Evolutionary conservation across 1,140 invertebrate species (phyloP), one percentile per base, ranked within the genome.

Genomic region (Calephelis virginiensis): DNA sequence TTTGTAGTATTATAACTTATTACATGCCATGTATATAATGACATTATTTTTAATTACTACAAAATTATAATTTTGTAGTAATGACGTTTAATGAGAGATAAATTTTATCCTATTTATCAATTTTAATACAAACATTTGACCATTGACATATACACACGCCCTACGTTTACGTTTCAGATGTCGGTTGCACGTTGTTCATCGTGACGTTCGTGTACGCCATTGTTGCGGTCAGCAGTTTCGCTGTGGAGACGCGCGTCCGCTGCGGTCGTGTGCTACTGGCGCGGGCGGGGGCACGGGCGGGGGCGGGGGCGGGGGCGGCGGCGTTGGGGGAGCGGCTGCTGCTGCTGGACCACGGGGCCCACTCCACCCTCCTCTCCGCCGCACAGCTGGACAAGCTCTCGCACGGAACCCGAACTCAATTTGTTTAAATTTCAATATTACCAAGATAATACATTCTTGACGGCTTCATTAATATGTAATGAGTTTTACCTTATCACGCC

Each of bases 201-300:
- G 60, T 85, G 8, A 83, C 86, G 12, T 89, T 87, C 67, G 80
- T 90, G 45, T 90, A 90, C 73, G 86, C 85, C 2, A 84, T 90
- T 4, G 82, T 81, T 68, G 78, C 85, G 7, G 88, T 90, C 8
- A 82, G 78, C 64, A 90, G 86, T 68, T 90, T 88, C 71, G 84
- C 81, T 0, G 43, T 84, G 8, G 85, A 90, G 69, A 84, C 81
- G 0, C 76, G 78, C 11, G 72, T 76, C 10, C 64, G 82, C 0
- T 83, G 85, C 64, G 74, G 76, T 0, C 80, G 78, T 12, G 64
- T 73, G 8, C 69, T 70, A 8, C 75, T 74, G 6, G 70, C 76
- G 6, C n/a, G n/a, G 28, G 28, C 5, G 28, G 28, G 28, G 0
- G 28, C 5, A 4, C 2, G 28, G 2, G 3, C 2, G 28, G 28